Evolutionary conservation across 2,797 vertebrate species (phyloP).

Genomic region (Ptychobarbus kaznakovi): DNA sequence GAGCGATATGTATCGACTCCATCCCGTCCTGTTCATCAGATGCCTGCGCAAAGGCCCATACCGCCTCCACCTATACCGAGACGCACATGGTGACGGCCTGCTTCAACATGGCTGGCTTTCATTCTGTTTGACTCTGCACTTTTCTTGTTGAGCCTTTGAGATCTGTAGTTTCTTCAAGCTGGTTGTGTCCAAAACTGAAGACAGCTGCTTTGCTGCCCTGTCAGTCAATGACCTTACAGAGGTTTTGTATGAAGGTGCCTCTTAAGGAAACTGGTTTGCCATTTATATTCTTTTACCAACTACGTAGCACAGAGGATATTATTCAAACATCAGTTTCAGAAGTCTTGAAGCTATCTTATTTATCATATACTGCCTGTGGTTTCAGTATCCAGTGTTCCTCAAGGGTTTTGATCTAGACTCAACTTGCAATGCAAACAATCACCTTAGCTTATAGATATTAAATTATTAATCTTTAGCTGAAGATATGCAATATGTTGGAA

Average conservation of each 20-base stretch:
- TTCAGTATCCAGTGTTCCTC: not conserved
- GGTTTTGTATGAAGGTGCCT: not conserved
- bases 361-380: not conserved
- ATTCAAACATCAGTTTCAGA: slow-evolving; percentile 11
- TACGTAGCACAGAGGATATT: not conserved
- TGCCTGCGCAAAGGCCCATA: slow-evolving; percentile 58
- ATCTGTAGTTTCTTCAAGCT: not conserved
- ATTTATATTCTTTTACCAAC: slow-evolving; percentile 5
- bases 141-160: not conserved
- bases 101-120: not conserved
- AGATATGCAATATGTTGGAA: slow-evolving; percentile 12
- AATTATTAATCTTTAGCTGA: slow-evolving; percentile 16
- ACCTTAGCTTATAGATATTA: not conserved
- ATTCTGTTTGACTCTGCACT: slow-evolving; percentile 12
- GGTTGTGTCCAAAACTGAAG: not conserved
- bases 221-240: slow-evolving; percentile 5
- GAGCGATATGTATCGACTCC: slow-evolving; percentile 78
- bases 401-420: not conserved
- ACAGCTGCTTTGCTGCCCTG: not conserved
- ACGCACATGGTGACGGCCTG: slow-evolving; percentile 69
- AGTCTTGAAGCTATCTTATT: not conserved
- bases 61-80: slow-evolving; percentile 73
- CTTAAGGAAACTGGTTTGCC: slow-evolving; percentile 5
- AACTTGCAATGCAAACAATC: slow-evolving; percentile 1
- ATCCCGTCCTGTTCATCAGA: slow-evolving; percentile 66